Evolutionary conservation across 1,140 invertebrate species (phyloP).

Genomic region (Leptonema lineaticorne): DNA sequence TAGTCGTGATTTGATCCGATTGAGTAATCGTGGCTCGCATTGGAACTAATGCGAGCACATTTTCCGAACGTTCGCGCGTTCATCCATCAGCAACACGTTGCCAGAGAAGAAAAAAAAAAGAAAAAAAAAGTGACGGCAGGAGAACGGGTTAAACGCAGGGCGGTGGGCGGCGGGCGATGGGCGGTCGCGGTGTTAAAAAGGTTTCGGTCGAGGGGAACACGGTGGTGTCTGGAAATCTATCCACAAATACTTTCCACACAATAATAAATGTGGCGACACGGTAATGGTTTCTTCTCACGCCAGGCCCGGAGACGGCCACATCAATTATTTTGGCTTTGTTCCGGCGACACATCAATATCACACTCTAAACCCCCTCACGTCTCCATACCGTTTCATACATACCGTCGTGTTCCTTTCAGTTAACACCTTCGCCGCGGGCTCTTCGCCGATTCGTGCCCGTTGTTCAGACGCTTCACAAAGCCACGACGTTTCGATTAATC

Average conservation of each 20-base stretch:
- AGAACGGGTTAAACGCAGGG: not conserved
- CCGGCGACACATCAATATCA: constrained; percentile 23
- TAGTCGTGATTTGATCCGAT: too few relatives aligned
- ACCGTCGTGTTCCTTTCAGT: not conserved
- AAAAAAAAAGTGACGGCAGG: too few relatives aligned
- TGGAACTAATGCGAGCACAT: not conserved
- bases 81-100: not conserved
- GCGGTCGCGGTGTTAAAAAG: not conserved
- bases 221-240: constrained; percentile 14
- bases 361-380: constrained; percentile 14
- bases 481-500: constrained; percentile 18
- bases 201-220: not conserved
- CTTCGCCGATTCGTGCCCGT: too few relatives aligned
- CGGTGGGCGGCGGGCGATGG: too few relatives aligned
- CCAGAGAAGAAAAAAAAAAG: too few relatives aligned
- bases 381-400: not conserved
- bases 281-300: constrained; percentile 24
- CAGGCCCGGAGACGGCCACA: constrained; percentile 11
- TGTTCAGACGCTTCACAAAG: not conserved
- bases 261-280: constrained; percentile 24
- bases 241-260: constrained; percentile 10
- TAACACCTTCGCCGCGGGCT: not conserved
- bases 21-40: not conserved
- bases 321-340: constrained; percentile 25
- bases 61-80: not conserved